Evolutionary conservation across 1,140 invertebrate species (phyloP), one percentile per base, ranked within the genome.

Genomic region (Gryllus bimaculatus): DNA sequence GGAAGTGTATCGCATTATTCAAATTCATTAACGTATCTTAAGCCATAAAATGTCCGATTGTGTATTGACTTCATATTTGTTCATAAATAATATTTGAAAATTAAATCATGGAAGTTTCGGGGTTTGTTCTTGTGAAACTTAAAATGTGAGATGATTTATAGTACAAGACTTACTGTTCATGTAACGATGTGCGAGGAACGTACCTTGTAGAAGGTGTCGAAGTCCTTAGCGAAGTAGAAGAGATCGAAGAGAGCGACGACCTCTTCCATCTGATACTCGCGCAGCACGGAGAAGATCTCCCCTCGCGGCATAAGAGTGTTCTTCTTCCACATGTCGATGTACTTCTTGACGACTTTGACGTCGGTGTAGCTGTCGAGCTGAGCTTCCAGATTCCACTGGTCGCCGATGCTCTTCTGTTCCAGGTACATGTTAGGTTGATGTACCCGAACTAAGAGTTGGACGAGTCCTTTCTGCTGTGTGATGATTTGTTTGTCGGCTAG

Each of bases 201-300:
- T 77, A 79, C 79, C 74, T 89, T 88, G 85, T 86, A 89, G 85
- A 92, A 92, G 15, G 87, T 89, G 8, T 91, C 89, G 81, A 89
- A 92, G 81, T 91, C 88, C 83, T 93, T 92, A 78, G 92, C 91
- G 81, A 89, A 89, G 85, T 90, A 92, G 82, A 94, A 88, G 79
- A 92, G 82, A 79, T 92, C 89, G 87, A 92, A 93, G 77, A 93
- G 84, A 10, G 87, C 87, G 8, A 88, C 84, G 48, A 90, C 89
- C 85, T 93, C 90, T 75, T 89, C 85, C 18, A 88, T 82, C 76
- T 93, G 91, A 12, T 89, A 87, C 47, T 88, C 87, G 77, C 92
- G 85, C 81, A 89, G 86, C n/a, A 89, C 80, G n/a, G 90, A 90
- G 82, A 92, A 93, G 48, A 92, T 86, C 81, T 89, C 88, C 78